phyloP scores from a whole-genome alignment of 92 coral and sea anemone genomes.

The Paramuricea clavata region DNA sequence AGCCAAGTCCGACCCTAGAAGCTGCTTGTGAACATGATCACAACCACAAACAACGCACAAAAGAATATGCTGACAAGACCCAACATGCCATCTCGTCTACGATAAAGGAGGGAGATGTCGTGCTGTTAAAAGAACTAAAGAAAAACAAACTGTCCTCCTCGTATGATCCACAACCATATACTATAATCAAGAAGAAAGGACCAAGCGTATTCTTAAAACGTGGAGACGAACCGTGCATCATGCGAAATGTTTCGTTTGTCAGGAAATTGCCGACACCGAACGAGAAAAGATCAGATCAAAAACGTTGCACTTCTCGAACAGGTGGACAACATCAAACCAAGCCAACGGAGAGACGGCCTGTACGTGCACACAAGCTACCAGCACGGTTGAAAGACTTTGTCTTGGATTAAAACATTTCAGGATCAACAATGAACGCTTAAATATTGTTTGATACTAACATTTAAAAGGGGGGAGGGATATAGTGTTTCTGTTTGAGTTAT shows the following conservation, averaged over 20 bases:
- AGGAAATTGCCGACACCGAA: neutral
- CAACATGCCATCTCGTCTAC: conserved; percentile 11
- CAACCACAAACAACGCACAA: conserved; percentile 16
- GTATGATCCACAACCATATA: conserved; percentile 2
- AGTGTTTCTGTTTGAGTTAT: too few species aligned
- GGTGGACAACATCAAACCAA: neutral
- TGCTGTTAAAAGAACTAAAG: conserved; percentile 13
- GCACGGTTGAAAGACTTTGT: neutral
- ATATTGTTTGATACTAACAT: too few species aligned
- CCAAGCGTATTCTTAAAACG: conserved; percentile 16
- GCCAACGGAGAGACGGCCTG: neutral
- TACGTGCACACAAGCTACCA: neutral
- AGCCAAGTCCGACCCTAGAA: neutral
- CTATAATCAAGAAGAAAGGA: conserved; percentile 17
- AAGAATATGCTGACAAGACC: conserved; percentile 22
- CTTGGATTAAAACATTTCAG: too few species aligned
- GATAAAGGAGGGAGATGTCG: conserved; percentile 14
- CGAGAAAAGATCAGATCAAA: neutral
- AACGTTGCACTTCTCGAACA: neutral
- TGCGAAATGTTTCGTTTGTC: conserved; percentile 22
- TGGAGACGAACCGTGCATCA: conserved; percentile 31
- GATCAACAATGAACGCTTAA: too few species aligned
- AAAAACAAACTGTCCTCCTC: neutral
- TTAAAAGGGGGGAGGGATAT: too few species aligned
- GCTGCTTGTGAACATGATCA: neutral